Evolutionary conservation across 2,113 vertebrate genomes (phyloP), one percentile per base, ranked within the genome.

Genomic region (Nyctereutes procyonoides): DNA sequence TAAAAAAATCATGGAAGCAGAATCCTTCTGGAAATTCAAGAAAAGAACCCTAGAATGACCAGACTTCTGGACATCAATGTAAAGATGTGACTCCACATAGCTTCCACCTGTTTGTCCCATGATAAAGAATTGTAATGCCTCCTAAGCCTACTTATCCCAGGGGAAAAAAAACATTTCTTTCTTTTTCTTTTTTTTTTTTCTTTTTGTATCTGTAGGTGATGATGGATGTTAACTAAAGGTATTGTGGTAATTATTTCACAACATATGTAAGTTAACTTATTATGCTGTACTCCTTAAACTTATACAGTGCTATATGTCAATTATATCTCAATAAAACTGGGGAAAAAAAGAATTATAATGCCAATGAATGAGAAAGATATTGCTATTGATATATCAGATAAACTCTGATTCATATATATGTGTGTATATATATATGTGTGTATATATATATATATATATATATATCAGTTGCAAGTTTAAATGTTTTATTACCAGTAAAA

Each of bases 1-100:
- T 94, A 73, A 84, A 97, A 97, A 51, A 32, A 82, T 94, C 71
- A 38, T 13, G 60, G 56, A 88, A 84, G 38, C 53, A 92, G 73
- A 89, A 19, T 24, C 76, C 43, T 92, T 92, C 74, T 76, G 67
- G 71, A 94, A 96, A 83, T 30, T 71, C 22, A 80, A 79, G 60
- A 84, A 74, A 83, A 63, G 89, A 76, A 62, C 38, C 8, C 80
- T 63, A 17, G 6, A 71, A 32, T 26, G 22, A 38, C 16, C 60
- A 67, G 85, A 19, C 16, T 48, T 87, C 6, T 28, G 24, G 63
- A 93, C 43, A 83, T 26, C 43, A 63, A 8, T 0, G 8, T 30
- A 67, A 76, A 17, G 58, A n/a, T 30, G 13, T 79, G 62, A n/a
- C 6, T 26, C 71, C 13, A 0, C 0, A 7, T 0, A 65, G 35